Conservation (phyloP, 2,113 vertebrate genomes). For the Canis aureus region DNA sequence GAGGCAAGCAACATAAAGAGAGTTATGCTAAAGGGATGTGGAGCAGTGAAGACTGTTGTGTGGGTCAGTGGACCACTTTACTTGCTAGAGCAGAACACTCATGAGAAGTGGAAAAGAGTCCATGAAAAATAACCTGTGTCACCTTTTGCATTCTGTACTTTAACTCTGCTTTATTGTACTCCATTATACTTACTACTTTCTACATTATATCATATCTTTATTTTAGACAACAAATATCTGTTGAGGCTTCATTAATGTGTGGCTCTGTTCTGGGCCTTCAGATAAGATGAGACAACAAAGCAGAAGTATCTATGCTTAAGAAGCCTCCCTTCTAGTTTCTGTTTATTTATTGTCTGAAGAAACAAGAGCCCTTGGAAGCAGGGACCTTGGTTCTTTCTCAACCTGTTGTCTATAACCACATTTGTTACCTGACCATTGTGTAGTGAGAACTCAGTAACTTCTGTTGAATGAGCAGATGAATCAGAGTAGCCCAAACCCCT, state of each 20-base stretch:
- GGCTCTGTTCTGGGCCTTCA: background rate
- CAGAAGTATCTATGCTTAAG: background rate
- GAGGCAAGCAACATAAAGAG: background rate
- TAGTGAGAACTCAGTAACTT: accelerated
- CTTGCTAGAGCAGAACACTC: background rate
- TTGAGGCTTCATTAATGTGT: background rate
- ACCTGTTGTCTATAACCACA: background rate
- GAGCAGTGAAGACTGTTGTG: background rate
- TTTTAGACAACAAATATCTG: background rate
- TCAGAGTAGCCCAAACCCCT: background rate
- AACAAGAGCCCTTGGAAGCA: background rate
- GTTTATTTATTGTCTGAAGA: background rate
- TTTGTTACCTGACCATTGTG: background rate
- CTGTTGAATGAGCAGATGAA: background rate
- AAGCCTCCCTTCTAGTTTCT: background rate
- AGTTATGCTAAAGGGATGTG: background rate
- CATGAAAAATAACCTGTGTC: background rate
- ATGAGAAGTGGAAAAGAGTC: background rate
- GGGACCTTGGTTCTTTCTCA: background rate
- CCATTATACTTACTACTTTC: background rate
- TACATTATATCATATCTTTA: background rate
- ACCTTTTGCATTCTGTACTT: background rate
- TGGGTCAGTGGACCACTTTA: background rate
- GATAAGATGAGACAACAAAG: background rate
- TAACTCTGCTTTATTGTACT: background rate